phyloP scores from a whole-genome alignment of 2,797 vertebrate genomes.

The Ctenochaetus hawaiiensis region DNA sequence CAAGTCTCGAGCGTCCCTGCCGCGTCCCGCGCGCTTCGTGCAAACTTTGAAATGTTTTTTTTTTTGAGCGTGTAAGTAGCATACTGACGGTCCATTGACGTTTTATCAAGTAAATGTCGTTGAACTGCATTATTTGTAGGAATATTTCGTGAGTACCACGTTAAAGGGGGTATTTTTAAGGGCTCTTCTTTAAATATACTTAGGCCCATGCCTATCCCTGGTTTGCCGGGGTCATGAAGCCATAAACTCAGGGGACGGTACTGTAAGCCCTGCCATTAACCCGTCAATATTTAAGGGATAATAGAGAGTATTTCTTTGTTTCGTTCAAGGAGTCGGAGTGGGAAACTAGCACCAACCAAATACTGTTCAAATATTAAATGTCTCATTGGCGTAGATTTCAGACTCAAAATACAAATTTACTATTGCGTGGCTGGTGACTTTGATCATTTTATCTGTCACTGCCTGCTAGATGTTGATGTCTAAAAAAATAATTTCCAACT shows the following conservation, averaged over 20 bases:
- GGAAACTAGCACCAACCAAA: no score
- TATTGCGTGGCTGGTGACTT: no score
- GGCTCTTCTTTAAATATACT: background rate
- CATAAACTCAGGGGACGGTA: accelerated
- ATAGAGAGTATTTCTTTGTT: background rate
- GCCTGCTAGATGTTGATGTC: no score
- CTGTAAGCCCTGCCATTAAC: background rate
- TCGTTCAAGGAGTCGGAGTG: background rate
- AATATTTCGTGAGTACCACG: background rate
- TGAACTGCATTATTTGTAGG: background rate
- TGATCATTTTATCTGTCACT: no score
- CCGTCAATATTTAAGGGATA: background rate
- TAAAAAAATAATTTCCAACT: no score
- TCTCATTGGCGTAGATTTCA: no score
- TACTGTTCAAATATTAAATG: no score
- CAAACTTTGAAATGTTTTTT: slow-evolving; percentile 38
- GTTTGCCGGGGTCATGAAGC: background rate
- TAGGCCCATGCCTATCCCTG: background rate
- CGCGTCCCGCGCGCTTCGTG: slow-evolving; percentile 30
- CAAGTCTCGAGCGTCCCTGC: slow-evolving; percentile 25
- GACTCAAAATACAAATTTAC: no score
- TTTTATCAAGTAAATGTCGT: background rate
- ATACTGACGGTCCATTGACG: no score
- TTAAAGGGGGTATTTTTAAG: background rate
- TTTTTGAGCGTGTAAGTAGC: no score